These are phyloP conservation scores for Stichodactyla helianthus DNA, from an alignment of 64 coral and sea anemone species.

Conservation along the genomic window DNA sequence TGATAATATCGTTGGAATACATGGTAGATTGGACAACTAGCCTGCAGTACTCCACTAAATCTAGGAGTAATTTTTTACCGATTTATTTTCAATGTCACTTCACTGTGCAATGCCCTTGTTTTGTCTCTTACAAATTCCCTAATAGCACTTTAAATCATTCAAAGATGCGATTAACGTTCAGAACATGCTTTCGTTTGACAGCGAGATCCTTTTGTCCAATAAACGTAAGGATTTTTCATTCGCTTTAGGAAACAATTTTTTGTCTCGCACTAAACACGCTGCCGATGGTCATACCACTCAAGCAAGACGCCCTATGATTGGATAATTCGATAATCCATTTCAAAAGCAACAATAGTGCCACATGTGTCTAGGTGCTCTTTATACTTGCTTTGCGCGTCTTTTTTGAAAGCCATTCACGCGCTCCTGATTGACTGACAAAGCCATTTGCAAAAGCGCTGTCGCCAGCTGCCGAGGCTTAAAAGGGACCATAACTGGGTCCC, in stretches of 20 bases:
- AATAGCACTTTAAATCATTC: slow-evolving; percentile 50
- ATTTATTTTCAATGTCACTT: slow-evolving; percentile 37
- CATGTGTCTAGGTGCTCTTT: slow-evolving; percentile 82
- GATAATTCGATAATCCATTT: slow-evolving; percentile 60
- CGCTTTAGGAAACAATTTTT: slow-evolving; percentile 27
- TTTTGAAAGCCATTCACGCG: slow-evolving; percentile 85
- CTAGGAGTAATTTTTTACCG: slow-evolving; percentile 14
- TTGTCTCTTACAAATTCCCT: slow-evolving; percentile 49
- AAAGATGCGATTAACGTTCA: slow-evolving; percentile 50
- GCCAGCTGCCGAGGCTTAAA: slow-evolving; percentile 44
- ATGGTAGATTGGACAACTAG: background rate
- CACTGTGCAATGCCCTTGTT: slow-evolving; percentile 26
- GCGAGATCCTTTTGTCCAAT: slow-evolving; percentile 30
- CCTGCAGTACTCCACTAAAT: slow-evolving; percentile 23
- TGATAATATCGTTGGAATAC: slow-evolving; percentile 12
- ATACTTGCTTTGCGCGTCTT: slow-evolving; percentile 70
- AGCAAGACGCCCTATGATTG: slow-evolving; percentile 45
- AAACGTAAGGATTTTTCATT: slow-evolving; percentile 13
- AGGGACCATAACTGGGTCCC: slow-evolving; percentile 43
- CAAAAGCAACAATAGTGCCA: slow-evolving; percentile 81
- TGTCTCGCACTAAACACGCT: slow-evolving; percentile 65
- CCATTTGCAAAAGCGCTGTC: slow-evolving; percentile 49
- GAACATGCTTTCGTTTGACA: slow-evolving; percentile 35
- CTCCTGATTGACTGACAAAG: slow-evolving; percentile 82
- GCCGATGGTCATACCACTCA: slow-evolving; percentile 28